Percentiles rank a stretch among this genome's conserved stretches.
Evolutionary conservation across 2,113 vertebrate genomes (phyloP).

Genomic region (Phalacrocorax carbo): DNA sequence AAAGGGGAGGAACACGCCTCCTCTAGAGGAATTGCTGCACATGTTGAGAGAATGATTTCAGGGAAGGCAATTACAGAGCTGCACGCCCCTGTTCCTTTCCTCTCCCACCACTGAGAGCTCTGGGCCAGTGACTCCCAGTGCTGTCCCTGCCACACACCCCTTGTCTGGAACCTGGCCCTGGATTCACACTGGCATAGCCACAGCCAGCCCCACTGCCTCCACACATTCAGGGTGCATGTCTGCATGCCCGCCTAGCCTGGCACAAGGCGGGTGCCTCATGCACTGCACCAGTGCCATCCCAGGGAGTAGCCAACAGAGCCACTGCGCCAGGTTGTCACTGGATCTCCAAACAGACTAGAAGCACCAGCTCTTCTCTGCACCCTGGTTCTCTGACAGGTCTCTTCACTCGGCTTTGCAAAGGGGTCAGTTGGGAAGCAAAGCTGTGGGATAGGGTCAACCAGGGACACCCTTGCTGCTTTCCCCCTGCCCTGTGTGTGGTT

Average conservation of each 20-base stretch:
- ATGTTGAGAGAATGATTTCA: not conserved
- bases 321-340: not conserved
- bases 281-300: not conserved
- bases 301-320: not conserved
- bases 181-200: not conserved
- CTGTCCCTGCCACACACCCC: not conserved
- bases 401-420: not conserved
- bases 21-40: not conserved
- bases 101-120: not conserved
- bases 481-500: rapidly evolving
- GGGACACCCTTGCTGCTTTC: not conserved
- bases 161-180: not conserved
- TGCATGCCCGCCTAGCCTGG: not conserved
- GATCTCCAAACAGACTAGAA: not conserved
- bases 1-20: not conserved
- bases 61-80: not conserved
- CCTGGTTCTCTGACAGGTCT: not conserved
- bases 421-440: not conserved
- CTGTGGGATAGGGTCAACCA: not conserved
- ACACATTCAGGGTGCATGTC: not conserved
- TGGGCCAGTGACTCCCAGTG: not conserved
- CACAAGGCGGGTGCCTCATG: not conserved
- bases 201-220: not conserved
- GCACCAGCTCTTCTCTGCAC: not conserved
- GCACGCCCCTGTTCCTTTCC: not conserved